phyloP scores from a whole-genome alignment of 2,888 invertebrate genomes.

The Halocaridina rubra region DNA sequence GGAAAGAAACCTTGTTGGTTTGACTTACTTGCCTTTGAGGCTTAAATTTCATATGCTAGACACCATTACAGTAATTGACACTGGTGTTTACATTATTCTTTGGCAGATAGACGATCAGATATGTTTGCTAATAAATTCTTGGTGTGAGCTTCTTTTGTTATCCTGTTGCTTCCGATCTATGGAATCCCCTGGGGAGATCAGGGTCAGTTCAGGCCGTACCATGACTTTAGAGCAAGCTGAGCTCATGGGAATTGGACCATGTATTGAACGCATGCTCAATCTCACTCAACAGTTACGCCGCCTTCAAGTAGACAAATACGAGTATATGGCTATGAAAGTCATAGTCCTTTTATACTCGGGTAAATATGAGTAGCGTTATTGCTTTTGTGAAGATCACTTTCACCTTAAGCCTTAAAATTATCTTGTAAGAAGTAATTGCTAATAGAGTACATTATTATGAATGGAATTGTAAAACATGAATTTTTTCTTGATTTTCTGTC shows the following conservation, averaged over 20 bases:
- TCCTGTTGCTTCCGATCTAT: slow-evolving; percentile 96
- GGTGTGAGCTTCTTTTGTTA: slow-evolving; percentile 92
- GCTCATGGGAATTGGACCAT: slow-evolving; percentile 75
- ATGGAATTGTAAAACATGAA: no score
- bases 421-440: no score
- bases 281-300: slow-evolving; percentile 92
- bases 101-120: slow-evolving; percentile 96
- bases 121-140: slow-evolving; percentile 94
- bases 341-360: slow-evolving; percentile 92
- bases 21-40: no score
- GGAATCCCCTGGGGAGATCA: slow-evolving; percentile 87
- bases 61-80: no score
- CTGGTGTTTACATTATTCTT: no score
- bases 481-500: no score
- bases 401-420: no score
- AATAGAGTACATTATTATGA: no score
- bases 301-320: slow-evolving; percentile 91
- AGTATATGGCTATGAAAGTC: slow-evolving; percentile 96
- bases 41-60: no score
- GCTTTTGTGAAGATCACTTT: no score
- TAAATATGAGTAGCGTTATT: slow-evolving; percentile 69
- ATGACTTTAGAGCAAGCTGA: slow-evolving; percentile 77
- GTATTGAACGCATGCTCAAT: slow-evolving; percentile 93
- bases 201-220: slow-evolving; percentile 70
- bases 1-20: no score